Evolutionary conservation across 1,140 invertebrate species (phyloP), one percentile per base, ranked within the genome.

Genomic region (Gryllus bimaculatus): DNA sequence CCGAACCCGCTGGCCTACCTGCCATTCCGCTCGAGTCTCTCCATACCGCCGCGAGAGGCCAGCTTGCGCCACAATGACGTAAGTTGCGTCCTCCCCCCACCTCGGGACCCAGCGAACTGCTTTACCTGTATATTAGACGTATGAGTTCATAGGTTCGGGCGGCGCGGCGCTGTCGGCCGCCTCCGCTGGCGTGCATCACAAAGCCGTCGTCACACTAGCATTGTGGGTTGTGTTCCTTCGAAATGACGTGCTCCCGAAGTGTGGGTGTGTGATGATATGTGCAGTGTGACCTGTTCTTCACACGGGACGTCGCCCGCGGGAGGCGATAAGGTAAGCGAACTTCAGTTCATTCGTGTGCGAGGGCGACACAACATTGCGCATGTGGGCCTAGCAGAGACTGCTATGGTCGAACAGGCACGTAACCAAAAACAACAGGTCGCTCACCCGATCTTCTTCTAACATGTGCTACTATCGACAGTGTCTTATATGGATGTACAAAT

Each of bases 121-220:
- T 66, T 66, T 66, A 66, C 54, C 54, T 66, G 54, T 66, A 66
- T 18, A 66, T 66, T 66, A 66, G 54, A 66, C 54, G 54, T 66
- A 66, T 66, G 54, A 66, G 54, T 66, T 66, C 54, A 66, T 66
- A 66, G 54, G 54, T 66, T 66, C 54, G 54, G 54, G 54, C 54
- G 54, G 54, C 54, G 54, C 54, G 54, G 54, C 54, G 54, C 10
- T 66, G 10, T 66, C 54, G 10, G 54, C 54, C 10, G 54, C 18
- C 10, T 10, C 54, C 54, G 54, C 54, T 13, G 54, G 54, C 54
- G 54, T 66, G 54, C 54, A 18, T 66, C 10, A 18, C 54, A 66
- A 13, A 66, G 18, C 26, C 26, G 26, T 39, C 26, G 26, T 39
- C 26, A 39, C 26, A 39, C 26, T 39, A 66, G 10, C 54, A 66